These are phyloP conservation scores for Engraulis encrasicolus DNA, from an alignment of 2,113 vertebrate species.

Conservation along the genomic window DNA sequence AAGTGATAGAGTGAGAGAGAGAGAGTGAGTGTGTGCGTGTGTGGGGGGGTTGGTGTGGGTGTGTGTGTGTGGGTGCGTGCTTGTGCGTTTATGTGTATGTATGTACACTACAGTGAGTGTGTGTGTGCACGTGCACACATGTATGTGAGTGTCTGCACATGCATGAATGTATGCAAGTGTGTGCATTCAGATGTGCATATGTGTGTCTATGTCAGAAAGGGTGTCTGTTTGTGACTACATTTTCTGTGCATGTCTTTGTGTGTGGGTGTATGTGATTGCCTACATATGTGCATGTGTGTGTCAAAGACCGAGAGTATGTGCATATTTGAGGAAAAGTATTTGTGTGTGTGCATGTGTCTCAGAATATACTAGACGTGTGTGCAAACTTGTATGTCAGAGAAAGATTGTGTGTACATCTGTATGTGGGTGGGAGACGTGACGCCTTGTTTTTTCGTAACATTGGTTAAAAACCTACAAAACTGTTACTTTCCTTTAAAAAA, in stretches of 20 bases:
- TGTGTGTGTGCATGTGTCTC: neutral
- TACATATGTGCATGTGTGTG: neutral
- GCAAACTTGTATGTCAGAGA: no score
- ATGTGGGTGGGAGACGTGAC: no score
- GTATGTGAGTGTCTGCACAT: neutral
- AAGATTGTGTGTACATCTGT: no score
- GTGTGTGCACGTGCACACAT: neutral
- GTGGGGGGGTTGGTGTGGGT: neutral
- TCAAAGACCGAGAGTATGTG: neutral
- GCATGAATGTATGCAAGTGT: neutral
- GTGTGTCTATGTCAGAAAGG: neutral
- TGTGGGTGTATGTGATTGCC: neutral
- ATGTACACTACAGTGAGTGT: neutral
- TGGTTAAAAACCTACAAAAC: no score
- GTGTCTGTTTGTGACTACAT: neutral
- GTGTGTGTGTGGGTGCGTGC: neutral
- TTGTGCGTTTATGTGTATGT: neutral
- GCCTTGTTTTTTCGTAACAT: no score
- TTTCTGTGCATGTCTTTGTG: neutral
- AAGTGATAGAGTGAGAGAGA: no score
- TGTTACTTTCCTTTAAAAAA: no score
- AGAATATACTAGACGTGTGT: no score
- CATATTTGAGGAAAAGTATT: slow-evolving; percentile 34
- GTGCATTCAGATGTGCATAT: no score
- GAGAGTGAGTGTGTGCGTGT: no score